Percentiles rank a stretch among this genome's conserved stretches.
phyloP scores from a whole-genome alignment of 2,113 vertebrate genomes.

The Scomber scombrus region DNA sequence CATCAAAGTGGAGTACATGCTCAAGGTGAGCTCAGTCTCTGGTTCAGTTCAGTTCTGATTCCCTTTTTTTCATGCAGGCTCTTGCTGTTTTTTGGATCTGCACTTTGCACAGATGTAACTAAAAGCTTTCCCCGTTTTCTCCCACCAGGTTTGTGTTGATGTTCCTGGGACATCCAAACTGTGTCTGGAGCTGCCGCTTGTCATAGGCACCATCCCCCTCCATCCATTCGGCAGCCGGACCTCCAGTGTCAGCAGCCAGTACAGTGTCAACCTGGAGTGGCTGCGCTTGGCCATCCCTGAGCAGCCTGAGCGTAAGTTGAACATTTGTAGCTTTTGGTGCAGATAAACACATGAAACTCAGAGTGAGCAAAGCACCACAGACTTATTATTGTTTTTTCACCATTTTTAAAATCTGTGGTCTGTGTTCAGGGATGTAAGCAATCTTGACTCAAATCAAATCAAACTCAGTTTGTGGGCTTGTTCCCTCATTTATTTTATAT shows the following conservation, averaged over 20 bases:
- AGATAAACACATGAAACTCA: conserved; percentile 1
- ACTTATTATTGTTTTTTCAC: conserved; percentile 1
- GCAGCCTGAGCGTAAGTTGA: conserved; percentile 90
- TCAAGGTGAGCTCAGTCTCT: conserved; percentile 86
- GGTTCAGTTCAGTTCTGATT: not conserved
- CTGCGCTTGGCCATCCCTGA: conserved; percentile 87
- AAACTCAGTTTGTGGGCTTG: not conserved
- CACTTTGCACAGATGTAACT: not conserved
- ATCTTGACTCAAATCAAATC: not conserved
- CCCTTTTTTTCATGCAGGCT: not conserved
- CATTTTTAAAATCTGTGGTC: not conserved
- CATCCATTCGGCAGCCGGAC: conserved; percentile 93
- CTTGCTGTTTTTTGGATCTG: not conserved
- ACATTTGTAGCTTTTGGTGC: no score
- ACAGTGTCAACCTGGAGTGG: conserved; percentile 92
- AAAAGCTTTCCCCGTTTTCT: not conserved
- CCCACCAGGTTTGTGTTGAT: conserved; percentile 92
- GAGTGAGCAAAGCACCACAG: conserved; percentile 4
- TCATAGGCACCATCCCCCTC: conserved; percentile 95
- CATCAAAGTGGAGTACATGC: conserved; percentile 94
- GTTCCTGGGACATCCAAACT: conserved; percentile 95
- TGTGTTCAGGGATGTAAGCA: not conserved
- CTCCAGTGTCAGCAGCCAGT: conserved; percentile 93
- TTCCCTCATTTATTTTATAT: conserved; percentile 18
- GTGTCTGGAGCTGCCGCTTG: conserved; percentile 93